These are phyloP conservation scores for Tadarida brasiliensis DNA, from an alignment of 2,797 vertebrate genomes.

Conservation along the genomic window DNA sequence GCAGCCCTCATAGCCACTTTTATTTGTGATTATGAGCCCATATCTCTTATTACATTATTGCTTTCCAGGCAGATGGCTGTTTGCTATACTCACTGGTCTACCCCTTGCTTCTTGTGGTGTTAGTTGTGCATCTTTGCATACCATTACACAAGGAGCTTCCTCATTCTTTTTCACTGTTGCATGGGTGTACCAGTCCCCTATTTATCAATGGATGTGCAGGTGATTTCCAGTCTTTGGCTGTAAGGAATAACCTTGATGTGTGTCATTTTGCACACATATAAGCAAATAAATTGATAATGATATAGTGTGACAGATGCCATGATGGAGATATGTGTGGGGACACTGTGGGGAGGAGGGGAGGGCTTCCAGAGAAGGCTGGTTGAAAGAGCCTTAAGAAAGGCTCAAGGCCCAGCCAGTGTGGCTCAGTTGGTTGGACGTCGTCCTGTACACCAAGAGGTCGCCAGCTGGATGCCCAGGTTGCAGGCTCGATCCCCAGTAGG, in stretches of 20 bases:
- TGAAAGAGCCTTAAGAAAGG: background rate
- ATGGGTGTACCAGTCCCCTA: background rate
- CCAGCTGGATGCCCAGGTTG: no score
- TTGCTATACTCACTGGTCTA: background rate
- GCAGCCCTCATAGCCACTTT: background rate
- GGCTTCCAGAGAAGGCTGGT: background rate
- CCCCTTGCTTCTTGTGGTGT: background rate
- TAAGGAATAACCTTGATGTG: background rate
- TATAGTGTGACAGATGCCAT: background rate
- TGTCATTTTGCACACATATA: background rate
- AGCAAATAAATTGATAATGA: background rate
- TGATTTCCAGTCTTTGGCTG: conserved; percentile 4
- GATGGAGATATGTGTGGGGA: background rate
- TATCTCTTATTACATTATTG: accelerated
- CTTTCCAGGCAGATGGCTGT: background rate
- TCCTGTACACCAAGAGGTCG: background rate
- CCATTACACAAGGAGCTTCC: background rate
- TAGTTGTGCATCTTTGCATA: background rate
- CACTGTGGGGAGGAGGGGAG: background rate
- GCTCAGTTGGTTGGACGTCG: no score
- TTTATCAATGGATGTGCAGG: background rate
- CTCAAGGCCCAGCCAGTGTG: background rate
- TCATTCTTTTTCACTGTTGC: background rate
- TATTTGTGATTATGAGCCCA: background rate
- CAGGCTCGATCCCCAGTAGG: no score